Evolutionary conservation across 2,888 invertebrate genomes (phyloP).

Genomic region (Trimorus sp.): DNA sequence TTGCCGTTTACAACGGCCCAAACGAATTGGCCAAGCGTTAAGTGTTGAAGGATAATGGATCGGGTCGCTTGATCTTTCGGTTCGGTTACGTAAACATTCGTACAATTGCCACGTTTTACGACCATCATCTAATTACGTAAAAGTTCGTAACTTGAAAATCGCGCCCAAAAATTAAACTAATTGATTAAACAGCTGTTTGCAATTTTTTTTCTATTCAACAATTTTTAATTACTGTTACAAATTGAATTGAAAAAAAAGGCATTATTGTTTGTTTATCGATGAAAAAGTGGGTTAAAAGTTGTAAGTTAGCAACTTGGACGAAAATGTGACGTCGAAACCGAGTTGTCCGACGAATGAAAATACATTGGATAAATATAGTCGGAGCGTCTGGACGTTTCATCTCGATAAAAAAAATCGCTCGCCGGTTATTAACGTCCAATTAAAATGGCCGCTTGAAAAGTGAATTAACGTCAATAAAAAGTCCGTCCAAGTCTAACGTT

Average conservation of each 20-base stretch:
- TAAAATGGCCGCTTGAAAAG: slow-evolving; percentile 12
- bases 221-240: too few species aligned
- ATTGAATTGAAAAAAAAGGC: too few species aligned
- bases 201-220: too few species aligned
- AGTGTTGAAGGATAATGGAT: slow-evolving; percentile 44
- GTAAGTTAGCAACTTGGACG: too few species aligned
- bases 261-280: too few species aligned
- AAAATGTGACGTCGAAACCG: too few species aligned
- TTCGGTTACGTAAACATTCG: slow-evolving; percentile 40
- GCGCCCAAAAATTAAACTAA: too few species aligned
- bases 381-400: too few species aligned
- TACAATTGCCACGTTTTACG: slow-evolving; percentile 31
- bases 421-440: slow-evolving; percentile 12
- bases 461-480: slow-evolving; percentile 29
- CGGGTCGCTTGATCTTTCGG: slow-evolving; percentile 50
- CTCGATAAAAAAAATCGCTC: not conserved
- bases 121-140: slow-evolving; percentile 28
- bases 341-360: too few species aligned
- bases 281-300: too few species aligned
- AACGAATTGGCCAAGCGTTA: slow-evolving; percentile 53
- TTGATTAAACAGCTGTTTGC: too few species aligned
- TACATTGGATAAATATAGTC: slow-evolving; percentile 5
- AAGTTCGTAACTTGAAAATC: slow-evolving; percentile 10
- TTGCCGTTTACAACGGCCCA: slow-evolving; percentile 44
- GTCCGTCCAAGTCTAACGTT: slow-evolving; percentile 23